phyloP scores from a whole-genome alignment of 1,140 invertebrate genomes.

The Homarus americanus region DNA sequence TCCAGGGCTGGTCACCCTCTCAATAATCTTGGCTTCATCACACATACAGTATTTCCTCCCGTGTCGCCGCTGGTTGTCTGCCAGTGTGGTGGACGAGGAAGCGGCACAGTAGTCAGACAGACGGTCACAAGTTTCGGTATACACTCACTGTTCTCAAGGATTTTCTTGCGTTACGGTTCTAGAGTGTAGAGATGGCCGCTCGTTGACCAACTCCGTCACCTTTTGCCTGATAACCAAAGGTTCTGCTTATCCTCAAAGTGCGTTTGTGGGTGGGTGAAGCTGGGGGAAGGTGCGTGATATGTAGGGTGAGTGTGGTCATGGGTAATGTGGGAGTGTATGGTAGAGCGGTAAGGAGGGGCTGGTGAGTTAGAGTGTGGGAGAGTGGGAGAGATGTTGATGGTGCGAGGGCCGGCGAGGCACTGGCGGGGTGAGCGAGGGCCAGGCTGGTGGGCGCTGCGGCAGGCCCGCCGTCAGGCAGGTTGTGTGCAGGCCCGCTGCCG shows the following conservation, averaged over 20 bases:
- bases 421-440: conserved; percentile 53
- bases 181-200: background rate
- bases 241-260: background rate
- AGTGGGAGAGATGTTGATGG: conserved; percentile 61
- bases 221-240: background rate
- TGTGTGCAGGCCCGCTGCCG: conserved; percentile 35
- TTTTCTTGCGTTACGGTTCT: background rate
- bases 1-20: background rate
- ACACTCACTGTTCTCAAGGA: conserved; percentile 12
- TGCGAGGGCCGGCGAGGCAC: conserved; percentile 66
- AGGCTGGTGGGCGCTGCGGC: conserved; percentile 58
- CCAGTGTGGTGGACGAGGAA: background rate
- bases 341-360: conserved; percentile 3
- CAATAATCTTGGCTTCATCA: background rate
- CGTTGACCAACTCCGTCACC: background rate
- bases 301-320: background rate
- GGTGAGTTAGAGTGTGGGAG: conserved; percentile 31
- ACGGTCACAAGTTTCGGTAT: background rate
- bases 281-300: background rate
- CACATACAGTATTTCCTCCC: conserved; percentile 2
- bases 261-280: background rate
- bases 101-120: background rate
- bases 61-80: background rate
- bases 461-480: conserved; percentile 67
- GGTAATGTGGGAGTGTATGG: background rate